phyloP scores from a whole-genome alignment of 1,140 invertebrate genomes.

The Eriocheir sinensis region DNA sequence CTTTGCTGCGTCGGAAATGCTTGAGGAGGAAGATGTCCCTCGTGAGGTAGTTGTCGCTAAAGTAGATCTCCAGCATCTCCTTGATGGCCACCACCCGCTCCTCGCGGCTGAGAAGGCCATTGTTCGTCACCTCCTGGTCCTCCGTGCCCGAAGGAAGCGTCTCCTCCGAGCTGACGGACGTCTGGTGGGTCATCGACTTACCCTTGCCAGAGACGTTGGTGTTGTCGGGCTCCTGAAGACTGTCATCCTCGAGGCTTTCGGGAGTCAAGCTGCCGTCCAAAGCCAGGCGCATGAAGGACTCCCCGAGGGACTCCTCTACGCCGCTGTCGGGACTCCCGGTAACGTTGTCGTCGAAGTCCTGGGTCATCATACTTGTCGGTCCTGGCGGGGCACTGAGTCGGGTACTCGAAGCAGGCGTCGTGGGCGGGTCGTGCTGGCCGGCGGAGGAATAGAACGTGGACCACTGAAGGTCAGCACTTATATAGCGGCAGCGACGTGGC shows the following conservation, averaged over 20 bases:
- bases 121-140: background rate
- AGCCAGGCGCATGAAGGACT: background rate
- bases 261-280: background rate
- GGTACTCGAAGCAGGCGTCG: background rate
- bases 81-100: slow-evolving; percentile 84
- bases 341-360: background rate
- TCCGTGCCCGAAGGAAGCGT: background rate
- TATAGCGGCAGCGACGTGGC: slow-evolving; percentile 11
- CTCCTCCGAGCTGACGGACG: slow-evolving; percentile 63
- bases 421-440: background rate
- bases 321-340: slow-evolving; percentile 51
- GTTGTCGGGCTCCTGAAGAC: background rate
- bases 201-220: background rate
- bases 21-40: slow-evolving; percentile 97
- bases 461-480: slow-evolving; percentile 28
- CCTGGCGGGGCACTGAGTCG: background rate
- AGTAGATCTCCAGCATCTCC: slow-evolving; percentile 94
- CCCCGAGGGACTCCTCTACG: slow-evolving; percentile 32
- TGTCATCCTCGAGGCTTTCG: background rate
- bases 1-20: slow-evolving; percentile 95
- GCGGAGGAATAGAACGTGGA: background rate
- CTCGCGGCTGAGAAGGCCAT: background rate
- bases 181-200: background rate
- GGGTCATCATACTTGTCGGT: background rate
- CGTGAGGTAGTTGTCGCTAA: slow-evolving; percentile 95